Evolutionary conservation across 2,888 invertebrate species (phyloP).

Genomic region (Heteromurus nitidus): DNA sequence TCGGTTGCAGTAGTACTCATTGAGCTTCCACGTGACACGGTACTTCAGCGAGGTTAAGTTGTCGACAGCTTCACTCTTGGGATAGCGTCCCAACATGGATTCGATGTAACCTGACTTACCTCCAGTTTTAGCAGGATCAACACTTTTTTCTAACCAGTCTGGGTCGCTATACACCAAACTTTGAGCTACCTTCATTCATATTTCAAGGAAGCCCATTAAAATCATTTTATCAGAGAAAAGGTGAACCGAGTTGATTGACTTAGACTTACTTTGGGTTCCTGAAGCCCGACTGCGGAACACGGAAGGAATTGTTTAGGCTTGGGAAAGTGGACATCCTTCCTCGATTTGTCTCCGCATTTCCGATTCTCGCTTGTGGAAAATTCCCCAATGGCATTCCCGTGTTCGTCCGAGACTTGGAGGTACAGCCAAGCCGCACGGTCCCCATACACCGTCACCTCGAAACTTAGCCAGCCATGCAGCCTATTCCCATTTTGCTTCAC

Average conservation of each 20-base stretch:
- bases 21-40: background rate
- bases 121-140: too few species aligned
- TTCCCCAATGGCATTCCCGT: conserved; percentile 34
- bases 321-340: background rate
- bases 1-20: conserved; percentile 23
- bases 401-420: conserved; percentile 29
- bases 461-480: conserved; percentile 21
- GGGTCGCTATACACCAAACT: conserved; percentile 14
- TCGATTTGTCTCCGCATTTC: background rate
- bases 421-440: background rate
- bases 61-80: too few species aligned
- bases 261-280: conserved; percentile 23
- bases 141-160: too few species aligned
- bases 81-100: too few species aligned
- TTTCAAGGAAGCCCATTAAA: too few species aligned
- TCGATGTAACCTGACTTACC: too few species aligned
- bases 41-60: background rate
- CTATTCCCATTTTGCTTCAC: background rate
- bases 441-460: conserved; percentile 3
- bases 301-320: conserved; percentile 10
- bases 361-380: conserved; percentile 6
- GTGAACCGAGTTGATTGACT: too few species aligned
- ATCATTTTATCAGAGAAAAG: too few species aligned
- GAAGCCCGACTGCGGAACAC: conserved; percentile 17
- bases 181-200: too few species aligned